Base-by-base conservation (phyloP, 2,113 vertebrate genomes). In the Odontesthes bonariensis region DNA sequence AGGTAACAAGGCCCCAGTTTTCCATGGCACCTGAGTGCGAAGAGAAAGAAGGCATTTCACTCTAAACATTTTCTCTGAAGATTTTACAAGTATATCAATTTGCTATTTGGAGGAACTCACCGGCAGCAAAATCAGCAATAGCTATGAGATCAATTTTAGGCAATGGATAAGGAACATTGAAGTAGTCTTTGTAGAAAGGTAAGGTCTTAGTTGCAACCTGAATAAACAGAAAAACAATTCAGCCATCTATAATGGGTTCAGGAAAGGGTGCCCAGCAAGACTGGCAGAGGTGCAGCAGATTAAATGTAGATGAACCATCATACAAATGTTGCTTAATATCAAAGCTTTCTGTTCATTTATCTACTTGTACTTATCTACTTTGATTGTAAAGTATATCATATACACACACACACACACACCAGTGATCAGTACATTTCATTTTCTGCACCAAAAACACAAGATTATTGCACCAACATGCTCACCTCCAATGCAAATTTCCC, bases 71-170 rank as follows among this genome's bases (percentile, higher is more conserved):
- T 52, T 68, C 20, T 44, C 40, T 20, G 0, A 55, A 77, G 62
- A 56, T 78, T 79, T 27, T 10, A 52, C 1, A 40, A 81, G 80
- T 77, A 7, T 82, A 68, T 61, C 57, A 82, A 85, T 7, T 11
- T 20, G 3, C 3, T 2, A 13, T 2, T n/a, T 16, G 35, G 4
- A 14, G 33, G 4, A 46, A 90, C 94, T 88, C 46, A 99, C 98
- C 98, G 93, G 98, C 97, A 96, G 98, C 98, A 95, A 99, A 99
- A 92, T 99, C 98, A 91, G 98, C 97, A 88, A 99, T 99, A 86
- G 98, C 97, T 93, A 99, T 99, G 88, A 99, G 97, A 95, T 99
- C 98, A 88, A 99, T 99, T 96, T 99, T 99, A 92, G 98, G 98
- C 88, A 99, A 94, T 61, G 98, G 98, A 90, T 99, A 99, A 88